Base-by-base conservation (phyloP, 2,888 invertebrate genomes). In the Sesia bembeciformis region DNA sequence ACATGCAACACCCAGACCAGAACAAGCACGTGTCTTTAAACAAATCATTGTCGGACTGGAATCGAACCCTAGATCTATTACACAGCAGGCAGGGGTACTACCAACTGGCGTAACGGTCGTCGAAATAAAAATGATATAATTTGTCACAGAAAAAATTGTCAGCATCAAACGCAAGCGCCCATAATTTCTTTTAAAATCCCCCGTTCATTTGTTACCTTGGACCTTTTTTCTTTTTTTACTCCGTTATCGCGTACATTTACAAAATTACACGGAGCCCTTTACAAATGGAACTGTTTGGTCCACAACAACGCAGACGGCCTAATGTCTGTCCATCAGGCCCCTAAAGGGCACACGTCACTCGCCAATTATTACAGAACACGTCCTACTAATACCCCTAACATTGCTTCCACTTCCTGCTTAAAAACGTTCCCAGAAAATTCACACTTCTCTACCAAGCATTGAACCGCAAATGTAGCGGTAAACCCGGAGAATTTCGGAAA, bases 311-410 rank as follows among this genome's bases (percentile, higher is more conserved):
- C 84, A 87, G 87, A 87, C 87, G 72, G 79, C 78, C 81, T 88
- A 88, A 88, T 88, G 87, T 84, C 75, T 74, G 75, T 80, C 87
- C 86, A 87, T 88, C 86, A 86, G 81, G 68, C 68, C 79, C 78
- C 81, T 84, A 86, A 87, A 88, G 84, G 85, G 82, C 77, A 77
- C 80, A 82, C 84, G 84, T 86, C 86, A 85, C 76, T 81, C 80
- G 76, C 76, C 84, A 81, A 85, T 84, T 82, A 78, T 73, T 56
- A 57, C 59, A 60, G 56, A 55, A 51, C 40, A 62, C 57, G 55
- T 59, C 54, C 51, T 52, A 62, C 54, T 57, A 52, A 58, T 58
- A 23, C 5, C 38, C 4, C 4, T 49, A 52, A 46, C 4, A 40
- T 52, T 23, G 4, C 52, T 55, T 68, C 58, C 82, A 78, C 70